Evolutionary conservation across 2,888 invertebrate species (phyloP).

Genomic region (Leptinotarsa juncta): DNA sequence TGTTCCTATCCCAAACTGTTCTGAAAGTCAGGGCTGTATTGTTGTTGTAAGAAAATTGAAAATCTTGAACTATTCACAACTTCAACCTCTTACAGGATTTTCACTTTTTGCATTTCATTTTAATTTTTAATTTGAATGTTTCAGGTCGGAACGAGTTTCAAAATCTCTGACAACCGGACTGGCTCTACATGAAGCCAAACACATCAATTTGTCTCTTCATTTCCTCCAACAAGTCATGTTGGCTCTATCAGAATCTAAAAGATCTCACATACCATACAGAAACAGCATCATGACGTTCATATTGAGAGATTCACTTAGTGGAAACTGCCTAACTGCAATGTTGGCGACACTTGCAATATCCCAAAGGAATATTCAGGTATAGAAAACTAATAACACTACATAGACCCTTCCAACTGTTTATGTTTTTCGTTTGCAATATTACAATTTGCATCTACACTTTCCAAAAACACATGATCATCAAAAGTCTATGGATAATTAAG

Average conservation of each 20-base stretch:
- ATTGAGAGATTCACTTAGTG: conserved; percentile 68
- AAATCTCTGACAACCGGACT: conserved; percentile 67
- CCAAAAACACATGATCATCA: no score
- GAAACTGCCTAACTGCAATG: conserved; percentile 70
- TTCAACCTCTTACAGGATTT: no score
- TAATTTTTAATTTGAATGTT: background rate
- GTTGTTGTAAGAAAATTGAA: no score
- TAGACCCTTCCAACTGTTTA: no score
- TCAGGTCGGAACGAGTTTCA: conserved; percentile 68
- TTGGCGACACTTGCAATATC: conserved; percentile 62
- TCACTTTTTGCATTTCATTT: background rate
- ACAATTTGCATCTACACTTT: no score
- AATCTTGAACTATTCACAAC: no score
- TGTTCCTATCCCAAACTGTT: no score
- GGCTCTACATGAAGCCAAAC: conserved; percentile 67
- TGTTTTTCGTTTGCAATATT: no score
- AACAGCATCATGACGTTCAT: conserved; percentile 70
- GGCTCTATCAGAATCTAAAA: conserved; percentile 61
- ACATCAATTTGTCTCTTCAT: conserved; percentile 70
- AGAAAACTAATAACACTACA: background rate
- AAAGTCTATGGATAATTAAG: no score
- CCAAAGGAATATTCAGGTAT: conserved; percentile 51
- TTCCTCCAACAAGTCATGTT: conserved; percentile 69
- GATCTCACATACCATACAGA: conserved; percentile 65
- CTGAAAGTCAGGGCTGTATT: no score